These are phyloP conservation scores for Menura novaehollandiae DNA, from an alignment of 2,113 vertebrate genomes.

Conservation along the genomic window DNA sequence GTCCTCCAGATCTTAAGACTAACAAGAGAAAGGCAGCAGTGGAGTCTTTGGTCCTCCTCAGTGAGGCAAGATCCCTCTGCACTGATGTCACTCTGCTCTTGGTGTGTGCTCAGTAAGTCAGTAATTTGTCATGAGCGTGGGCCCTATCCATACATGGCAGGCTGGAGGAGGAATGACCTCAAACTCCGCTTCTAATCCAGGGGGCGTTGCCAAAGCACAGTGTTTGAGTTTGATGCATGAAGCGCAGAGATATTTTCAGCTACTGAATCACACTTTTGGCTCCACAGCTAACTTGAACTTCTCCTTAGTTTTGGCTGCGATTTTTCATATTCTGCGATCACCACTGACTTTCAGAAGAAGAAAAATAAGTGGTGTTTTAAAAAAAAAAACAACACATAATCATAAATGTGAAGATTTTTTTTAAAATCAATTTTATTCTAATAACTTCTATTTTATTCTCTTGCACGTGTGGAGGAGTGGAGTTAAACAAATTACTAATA, in stretches of 20 bases:
- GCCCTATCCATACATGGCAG: constrained; percentile 58
- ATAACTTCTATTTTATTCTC: not conserved
- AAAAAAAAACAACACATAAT: not conserved
- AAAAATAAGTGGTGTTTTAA: not conserved
- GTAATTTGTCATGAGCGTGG: constrained; percentile 50
- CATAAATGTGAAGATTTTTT: not conserved
- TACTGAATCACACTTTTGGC: constrained; percentile 67
- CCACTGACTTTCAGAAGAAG: not conserved
- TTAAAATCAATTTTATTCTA: not conserved
- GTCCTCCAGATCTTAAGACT: not conserved
- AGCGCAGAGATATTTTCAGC: constrained; percentile 67
- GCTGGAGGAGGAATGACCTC: constrained; percentile 65
- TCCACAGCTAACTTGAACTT: constrained; percentile 24
- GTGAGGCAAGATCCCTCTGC: constrained; percentile 12
- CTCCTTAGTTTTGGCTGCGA: constrained; percentile 29
- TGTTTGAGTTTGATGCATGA: constrained; percentile 68
- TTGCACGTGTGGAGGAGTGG: not conserved
- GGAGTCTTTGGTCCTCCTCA: not conserved
- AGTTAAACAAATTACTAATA: not conserved
- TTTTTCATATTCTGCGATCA: not conserved
- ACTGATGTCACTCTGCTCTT: not conserved
- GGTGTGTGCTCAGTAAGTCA: not conserved
- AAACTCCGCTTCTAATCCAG: constrained; percentile 55
- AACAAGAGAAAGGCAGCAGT: not conserved
- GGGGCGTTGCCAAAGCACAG: constrained; percentile 64